Evolutionary conservation across 2,113 vertebrate species (phyloP).

Genomic region (Sapayoa aenigma): DNA sequence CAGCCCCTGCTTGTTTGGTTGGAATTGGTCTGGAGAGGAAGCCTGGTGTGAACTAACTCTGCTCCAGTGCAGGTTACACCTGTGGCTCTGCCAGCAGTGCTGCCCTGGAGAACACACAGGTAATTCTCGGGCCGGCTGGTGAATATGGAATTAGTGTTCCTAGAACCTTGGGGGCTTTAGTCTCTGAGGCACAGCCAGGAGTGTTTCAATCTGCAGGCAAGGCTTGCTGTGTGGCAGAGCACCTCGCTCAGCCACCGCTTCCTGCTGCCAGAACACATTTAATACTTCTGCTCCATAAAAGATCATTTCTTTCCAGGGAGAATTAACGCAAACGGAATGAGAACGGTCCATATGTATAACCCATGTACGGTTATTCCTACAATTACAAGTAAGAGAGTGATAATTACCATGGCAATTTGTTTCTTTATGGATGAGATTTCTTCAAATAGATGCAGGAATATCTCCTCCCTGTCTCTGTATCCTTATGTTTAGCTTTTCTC

Average conservation of each 20-base stretch:
- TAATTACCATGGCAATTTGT: conserved; percentile 68
- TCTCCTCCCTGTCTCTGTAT: conserved; percentile 27
- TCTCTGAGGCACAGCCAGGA: background rate
- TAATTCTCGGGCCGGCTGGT: background rate
- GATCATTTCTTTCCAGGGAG: conserved; percentile 39
- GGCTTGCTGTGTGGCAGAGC: background rate
- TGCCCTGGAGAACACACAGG: fast-evolving
- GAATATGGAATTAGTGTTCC: fast-evolving
- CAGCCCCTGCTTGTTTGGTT: background rate
- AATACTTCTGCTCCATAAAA: conserved; percentile 40
- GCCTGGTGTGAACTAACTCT: background rate
- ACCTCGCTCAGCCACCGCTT: background rate
- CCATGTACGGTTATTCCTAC: conserved; percentile 35
- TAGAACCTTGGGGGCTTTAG: fast-evolving
- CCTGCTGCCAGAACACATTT: conserved; percentile 20
- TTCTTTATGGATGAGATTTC: conserved; percentile 66
- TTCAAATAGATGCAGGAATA: conserved; percentile 64
- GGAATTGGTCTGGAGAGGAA: background rate
- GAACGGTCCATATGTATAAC: conserved; percentile 46
- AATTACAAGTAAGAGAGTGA: conserved; percentile 32
- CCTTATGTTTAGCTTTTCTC: conserved; percentile 57
- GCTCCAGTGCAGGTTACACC: fast-evolving
- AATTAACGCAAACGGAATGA: background rate
- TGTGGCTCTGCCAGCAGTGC: fast-evolving
- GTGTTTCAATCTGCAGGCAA: background rate